Evolutionary conservation across 2,888 invertebrate species (phyloP).

Genomic region (Dicranocentrus wangi): DNA sequence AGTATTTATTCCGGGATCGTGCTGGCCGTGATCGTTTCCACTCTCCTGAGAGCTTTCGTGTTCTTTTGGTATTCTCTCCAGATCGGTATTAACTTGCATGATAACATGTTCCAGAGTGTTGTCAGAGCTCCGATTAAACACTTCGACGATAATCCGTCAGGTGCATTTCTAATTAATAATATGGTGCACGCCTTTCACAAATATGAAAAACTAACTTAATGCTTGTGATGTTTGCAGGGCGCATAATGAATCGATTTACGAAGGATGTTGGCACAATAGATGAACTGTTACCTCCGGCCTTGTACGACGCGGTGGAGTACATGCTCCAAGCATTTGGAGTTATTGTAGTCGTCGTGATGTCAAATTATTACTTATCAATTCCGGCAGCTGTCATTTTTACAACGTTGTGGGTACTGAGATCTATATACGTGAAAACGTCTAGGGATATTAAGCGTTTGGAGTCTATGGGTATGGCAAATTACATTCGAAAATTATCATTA

Average conservation of each 20-base stretch:
- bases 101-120: slow-evolving; percentile 76
- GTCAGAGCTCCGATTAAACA: slow-evolving; percentile 75
- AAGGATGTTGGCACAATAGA: slow-evolving; percentile 82
- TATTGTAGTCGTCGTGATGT: slow-evolving; percentile 75
- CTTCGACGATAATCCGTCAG: slow-evolving; percentile 69
- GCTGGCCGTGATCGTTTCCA: slow-evolving; percentile 73
- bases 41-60: slow-evolving; percentile 75
- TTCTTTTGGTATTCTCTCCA: slow-evolving; percentile 75
- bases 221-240: slow-evolving; percentile 74
- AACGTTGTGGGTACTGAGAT: slow-evolving; percentile 74
- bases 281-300: slow-evolving; percentile 77
- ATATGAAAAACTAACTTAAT: background rate
- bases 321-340: slow-evolving; percentile 75
- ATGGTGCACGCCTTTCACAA: background rate
- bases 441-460: slow-evolving; percentile 50
- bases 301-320: slow-evolving; percentile 78
- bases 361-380: slow-evolving; percentile 75
- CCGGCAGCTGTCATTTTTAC: slow-evolving; percentile 74
- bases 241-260: slow-evolving; percentile 80
- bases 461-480: slow-evolving; percentile 38
- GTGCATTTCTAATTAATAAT: slow-evolving; percentile 30
- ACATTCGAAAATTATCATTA: too few species aligned
- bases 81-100: slow-evolving; percentile 76
- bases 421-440: slow-evolving; percentile 47
- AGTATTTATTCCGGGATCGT: slow-evolving; percentile 75